These are phyloP conservation scores for Epinephelus lanceolatus DNA, from an alignment of 2,113 vertebrate species.

Conservation along the genomic window DNA sequence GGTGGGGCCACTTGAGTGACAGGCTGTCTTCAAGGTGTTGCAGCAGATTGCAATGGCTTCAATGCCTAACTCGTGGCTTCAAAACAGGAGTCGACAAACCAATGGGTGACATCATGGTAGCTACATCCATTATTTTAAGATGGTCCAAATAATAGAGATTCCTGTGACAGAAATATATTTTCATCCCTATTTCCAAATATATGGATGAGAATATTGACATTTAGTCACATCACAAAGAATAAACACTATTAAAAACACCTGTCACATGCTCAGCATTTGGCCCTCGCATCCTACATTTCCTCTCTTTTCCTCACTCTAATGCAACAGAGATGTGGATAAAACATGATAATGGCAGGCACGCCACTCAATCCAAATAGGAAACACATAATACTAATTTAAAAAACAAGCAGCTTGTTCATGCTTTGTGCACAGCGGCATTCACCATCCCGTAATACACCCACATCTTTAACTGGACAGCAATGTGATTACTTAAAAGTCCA, in stretches of 20 bases:
- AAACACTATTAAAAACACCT: neutral
- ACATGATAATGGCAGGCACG: neutral
- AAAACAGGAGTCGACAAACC: no score
- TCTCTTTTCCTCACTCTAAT: neutral
- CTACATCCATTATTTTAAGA: no score
- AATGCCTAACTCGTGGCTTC: no score
- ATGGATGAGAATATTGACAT: neutral
- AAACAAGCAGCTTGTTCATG: neutral
- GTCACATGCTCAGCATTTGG: neutral
- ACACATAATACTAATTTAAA: neutral
- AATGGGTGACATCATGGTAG: no score
- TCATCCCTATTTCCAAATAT: neutral
- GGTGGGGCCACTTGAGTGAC: no score
- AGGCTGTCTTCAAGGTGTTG: no score
- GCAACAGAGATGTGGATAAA: constrained; percentile 3
- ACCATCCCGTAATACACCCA: neutral
- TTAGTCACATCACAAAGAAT: constrained; percentile 9
- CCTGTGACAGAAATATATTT: neutral
- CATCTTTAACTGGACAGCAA: neutral
- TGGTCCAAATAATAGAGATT: neutral
- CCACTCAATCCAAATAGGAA: constrained; percentile 15
- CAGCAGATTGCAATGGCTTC: no score
- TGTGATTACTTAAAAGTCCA: neutral
- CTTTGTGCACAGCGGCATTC: neutral
- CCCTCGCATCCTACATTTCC: no score